Conservation (phyloP, 2,797 vertebrate species). For the Sebastolobus altivelis region DNA sequence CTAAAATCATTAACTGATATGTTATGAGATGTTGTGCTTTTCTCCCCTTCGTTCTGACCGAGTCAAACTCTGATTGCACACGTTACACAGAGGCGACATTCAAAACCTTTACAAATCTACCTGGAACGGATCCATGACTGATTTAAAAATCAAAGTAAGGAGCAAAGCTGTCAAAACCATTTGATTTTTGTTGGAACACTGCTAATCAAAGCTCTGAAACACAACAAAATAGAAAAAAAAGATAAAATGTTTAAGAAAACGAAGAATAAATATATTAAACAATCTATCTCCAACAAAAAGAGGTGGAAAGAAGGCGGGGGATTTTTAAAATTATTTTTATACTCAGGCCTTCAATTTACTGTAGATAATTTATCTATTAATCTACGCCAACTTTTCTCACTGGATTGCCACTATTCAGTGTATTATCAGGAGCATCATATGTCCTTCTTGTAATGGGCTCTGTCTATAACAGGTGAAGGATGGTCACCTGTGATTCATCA, state of each 20-base stretch:
- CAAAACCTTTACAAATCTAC: slow-evolving; percentile 6
- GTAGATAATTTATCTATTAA: not conserved
- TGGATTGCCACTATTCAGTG: not conserved
- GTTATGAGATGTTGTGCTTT: not conserved
- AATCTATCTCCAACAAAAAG: not conserved
- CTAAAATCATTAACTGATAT: not conserved
- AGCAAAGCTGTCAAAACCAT: not conserved
- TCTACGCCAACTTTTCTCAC: not conserved
- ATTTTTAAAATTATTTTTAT: not conserved
- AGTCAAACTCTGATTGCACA: not conserved
- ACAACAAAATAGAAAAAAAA: not conserved
- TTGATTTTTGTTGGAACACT: not conserved
- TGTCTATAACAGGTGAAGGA: not conserved
- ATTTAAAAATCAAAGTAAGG: not conserved
- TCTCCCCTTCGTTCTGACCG: not conserved
- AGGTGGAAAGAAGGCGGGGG: not conserved
- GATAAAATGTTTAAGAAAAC: not conserved
- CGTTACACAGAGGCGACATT: not conserved
- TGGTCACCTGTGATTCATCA: not conserved
- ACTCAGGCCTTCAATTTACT: not conserved
- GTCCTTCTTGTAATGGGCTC: not conserved
- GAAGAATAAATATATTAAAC: not conserved
- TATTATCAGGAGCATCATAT: not conserved
- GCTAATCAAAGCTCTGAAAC: not conserved
- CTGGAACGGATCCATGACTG: not conserved